Conservation (phyloP, 2,113 vertebrate species). For the Misgurnus anguillicaudatus region DNA sequence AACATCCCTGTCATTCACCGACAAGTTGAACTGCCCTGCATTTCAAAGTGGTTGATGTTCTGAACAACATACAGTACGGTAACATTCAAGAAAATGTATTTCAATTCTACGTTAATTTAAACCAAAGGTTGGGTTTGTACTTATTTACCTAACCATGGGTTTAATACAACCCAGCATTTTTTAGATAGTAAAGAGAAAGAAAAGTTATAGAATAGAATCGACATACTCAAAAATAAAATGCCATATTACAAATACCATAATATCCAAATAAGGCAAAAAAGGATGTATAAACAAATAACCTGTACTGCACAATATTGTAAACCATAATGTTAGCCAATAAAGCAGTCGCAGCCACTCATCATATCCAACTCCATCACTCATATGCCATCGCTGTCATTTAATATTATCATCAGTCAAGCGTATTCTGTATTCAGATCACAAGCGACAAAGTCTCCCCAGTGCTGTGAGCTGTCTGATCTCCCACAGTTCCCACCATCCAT, state of each 20-base stretch:
- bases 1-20: conserved; percentile 9
- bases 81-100: neutral
- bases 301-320: neutral
- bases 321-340: neutral
- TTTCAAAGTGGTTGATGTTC: neutral
- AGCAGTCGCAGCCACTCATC: neutral
- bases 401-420: conserved; percentile 42
- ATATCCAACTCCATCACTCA: conserved; percentile 37
- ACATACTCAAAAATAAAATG: too few relatives aligned
- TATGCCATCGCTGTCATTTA: conserved; percentile 29
- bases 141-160: too few relatives aligned
- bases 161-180: too few relatives aligned
- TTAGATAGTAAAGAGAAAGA: too few relatives aligned
- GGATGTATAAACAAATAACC: neutral
- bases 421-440: conserved; percentile 38
- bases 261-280: too few relatives aligned
- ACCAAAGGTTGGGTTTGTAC: too few relatives aligned
- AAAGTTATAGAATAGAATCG: too few relatives aligned
- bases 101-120: neutral
- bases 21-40: conserved; percentile 23
- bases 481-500: conserved; percentile 45
- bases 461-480: conserved; percentile 37
- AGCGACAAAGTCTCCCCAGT: conserved; percentile 11
- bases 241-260: too few relatives aligned
- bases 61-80: neutral